These are phyloP conservation scores for Odobenus rosmarus DNA, from an alignment of 2,113 vertebrate species.

Conservation along the genomic window DNA sequence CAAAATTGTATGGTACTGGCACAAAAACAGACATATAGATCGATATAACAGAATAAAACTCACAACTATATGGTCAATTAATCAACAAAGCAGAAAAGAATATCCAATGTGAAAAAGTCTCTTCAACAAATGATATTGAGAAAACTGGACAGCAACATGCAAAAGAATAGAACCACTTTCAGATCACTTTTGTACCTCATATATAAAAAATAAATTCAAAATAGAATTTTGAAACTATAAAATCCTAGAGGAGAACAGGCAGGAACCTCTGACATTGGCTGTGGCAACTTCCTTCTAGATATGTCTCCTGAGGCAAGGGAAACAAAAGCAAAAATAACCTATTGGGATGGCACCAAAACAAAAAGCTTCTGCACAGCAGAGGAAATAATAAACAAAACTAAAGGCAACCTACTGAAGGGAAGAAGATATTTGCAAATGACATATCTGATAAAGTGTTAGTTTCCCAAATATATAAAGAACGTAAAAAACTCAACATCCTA, in stretches of 20 bases:
- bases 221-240: not conserved
- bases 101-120: not conserved
- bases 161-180: not conserved
- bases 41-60: not conserved
- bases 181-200: not conserved
- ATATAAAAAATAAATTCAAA: not conserved
- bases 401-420: not conserved
- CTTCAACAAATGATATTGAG: not conserved
- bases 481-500: not conserved
- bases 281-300: not conserved
- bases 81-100: not conserved
- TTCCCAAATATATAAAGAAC: not conserved
- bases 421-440: not conserved
- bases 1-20: not conserved
- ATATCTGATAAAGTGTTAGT: not conserved
- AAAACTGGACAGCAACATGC: not conserved
- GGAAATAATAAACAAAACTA: not conserved
- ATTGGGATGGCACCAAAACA: not conserved
- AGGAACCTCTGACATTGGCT: not conserved
- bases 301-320: not conserved
- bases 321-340: not conserved
- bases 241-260: not conserved
- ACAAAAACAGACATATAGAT: not conserved
- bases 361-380: not conserved
- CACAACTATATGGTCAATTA: not conserved